These are phyloP conservation scores for Ophion costatus DNA, from an alignment of 2,888 invertebrate species.

Conservation along the genomic window DNA sequence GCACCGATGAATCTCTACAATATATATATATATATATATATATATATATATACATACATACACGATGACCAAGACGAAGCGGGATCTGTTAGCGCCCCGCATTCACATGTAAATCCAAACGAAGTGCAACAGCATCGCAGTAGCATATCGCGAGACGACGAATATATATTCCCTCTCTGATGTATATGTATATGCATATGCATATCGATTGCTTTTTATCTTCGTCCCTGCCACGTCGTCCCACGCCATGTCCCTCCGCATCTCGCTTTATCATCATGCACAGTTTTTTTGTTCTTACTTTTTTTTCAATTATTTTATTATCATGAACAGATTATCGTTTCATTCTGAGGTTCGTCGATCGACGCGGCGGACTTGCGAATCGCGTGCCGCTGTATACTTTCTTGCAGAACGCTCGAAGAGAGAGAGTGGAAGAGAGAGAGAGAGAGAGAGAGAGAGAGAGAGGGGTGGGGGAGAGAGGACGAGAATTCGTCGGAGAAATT, in stretches of 20 bases:
- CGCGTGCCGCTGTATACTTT: too few species aligned
- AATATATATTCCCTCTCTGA: slow-evolving; percentile 61
- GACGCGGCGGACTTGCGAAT: too few species aligned
- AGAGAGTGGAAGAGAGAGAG: too few species aligned
- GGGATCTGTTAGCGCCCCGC: slow-evolving; percentile 80
- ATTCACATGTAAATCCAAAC: slow-evolving; percentile 81
- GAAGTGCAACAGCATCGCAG: slow-evolving; percentile 59
- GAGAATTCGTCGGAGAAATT: too few species aligned
- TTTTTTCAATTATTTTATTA: too few species aligned
- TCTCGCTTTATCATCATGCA: slow-evolving; percentile 34
- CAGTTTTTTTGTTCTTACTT: not conserved
- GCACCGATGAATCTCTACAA: slow-evolving; percentile 50
- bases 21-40: slow-evolving; percentile 13
- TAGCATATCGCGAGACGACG: slow-evolving; percentile 61
- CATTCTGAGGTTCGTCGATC: too few species aligned
- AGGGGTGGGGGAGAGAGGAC: too few species aligned
- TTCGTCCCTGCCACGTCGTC: slow-evolving; percentile 46
- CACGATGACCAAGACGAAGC: slow-evolving; percentile 67
- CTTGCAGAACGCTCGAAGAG: too few species aligned
- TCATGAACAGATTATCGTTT: too few species aligned
- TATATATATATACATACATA: not conserved
- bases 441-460: too few species aligned
- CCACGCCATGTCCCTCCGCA: slow-evolving; percentile 55
- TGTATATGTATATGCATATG: slow-evolving; percentile 40
- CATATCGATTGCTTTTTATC: slow-evolving; percentile 35